Evolutionary conservation across 2,113 vertebrate genomes (phyloP), one percentile per base, ranked within the genome.

Genomic region (Acanthisitta chloris): DNA sequence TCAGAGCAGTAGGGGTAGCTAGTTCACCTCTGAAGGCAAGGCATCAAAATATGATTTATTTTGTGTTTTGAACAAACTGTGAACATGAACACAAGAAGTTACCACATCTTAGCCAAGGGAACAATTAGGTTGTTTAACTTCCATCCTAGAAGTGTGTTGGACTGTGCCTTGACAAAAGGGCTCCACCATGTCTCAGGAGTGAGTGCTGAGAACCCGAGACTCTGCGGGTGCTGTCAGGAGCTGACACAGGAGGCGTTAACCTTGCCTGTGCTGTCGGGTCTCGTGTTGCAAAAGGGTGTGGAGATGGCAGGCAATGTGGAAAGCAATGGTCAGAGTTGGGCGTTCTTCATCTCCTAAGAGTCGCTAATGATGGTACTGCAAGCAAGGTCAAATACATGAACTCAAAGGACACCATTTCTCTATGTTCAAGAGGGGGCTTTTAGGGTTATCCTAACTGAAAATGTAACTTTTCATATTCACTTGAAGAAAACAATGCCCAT

Each of bases 141-240:
- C 58, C 58, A 54, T 38, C 31, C 33, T 21, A 34, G 48, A 16
- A 74, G 34, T 0, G 0, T 5, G 17, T 43, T 80, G 59, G 65
- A 65, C 61, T 48, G 38, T 33, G 54, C 49, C 25, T 67, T 55
- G 36, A 65, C 3, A 2, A 69, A 45, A 89, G 19, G 15, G n/a
- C n/a, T 76, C 48, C 61, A 33, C 10, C 4, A 11, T 1, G 1
- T 6, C 1, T 0, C 6, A 4, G 0, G 14, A 38, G 31, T 14
- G 38, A 84, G 69, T 21, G 0, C 20, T 2, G 34, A 78, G 62
- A 67, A 23, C 14, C 31, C 4, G 6, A 71, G 34, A 24, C 34
- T n/a, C n/a, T 58, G 18, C 0, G 4, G 38, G 34, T 19, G 4
- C 74, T 48, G 18, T 17, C 13, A 24, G 17, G 31, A 86, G 81